These are phyloP conservation scores for Alloplasta piceator DNA, from an alignment of 2,888 invertebrate species.

Conservation along the genomic window DNA sequence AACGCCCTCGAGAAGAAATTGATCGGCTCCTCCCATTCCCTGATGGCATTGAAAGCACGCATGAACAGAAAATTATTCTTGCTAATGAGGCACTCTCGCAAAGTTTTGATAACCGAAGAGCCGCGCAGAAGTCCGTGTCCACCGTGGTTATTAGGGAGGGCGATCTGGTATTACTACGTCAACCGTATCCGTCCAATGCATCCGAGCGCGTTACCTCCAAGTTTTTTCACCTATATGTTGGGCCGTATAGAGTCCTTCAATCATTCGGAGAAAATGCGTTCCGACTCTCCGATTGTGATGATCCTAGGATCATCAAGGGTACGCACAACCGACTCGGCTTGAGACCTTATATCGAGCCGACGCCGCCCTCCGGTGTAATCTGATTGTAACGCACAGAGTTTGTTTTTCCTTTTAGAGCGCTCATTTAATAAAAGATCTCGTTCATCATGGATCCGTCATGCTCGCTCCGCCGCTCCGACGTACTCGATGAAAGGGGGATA, in stretches of 20 bases:
- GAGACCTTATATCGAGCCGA: neutral
- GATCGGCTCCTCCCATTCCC: conserved; percentile 20
- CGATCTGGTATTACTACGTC: conserved; percentile 15
- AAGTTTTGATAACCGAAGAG: neutral
- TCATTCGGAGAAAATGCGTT: neutral
- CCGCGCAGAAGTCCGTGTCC: neutral
- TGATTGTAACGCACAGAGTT: no score
- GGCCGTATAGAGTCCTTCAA: neutral
- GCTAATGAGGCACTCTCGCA: neutral
- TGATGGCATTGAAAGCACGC: neutral
- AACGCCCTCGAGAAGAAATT: conserved; percentile 1
- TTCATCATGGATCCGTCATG: no score
- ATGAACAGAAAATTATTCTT: neutral
- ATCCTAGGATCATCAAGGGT: neutral
- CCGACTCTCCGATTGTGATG: neutral
- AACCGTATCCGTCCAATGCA: conserved; percentile 23
- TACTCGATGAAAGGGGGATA: no score
- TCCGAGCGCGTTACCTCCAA: conserved; percentile 13
- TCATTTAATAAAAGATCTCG: no score
- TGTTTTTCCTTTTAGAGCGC: no score
- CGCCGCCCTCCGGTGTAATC: no score
- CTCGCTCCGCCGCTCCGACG: no score
- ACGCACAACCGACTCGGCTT: neutral
- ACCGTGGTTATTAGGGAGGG: neutral
- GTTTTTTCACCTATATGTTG: conserved; percentile 37